phyloP scores from a whole-genome alignment of 1,140 invertebrate genomes.

The Papilio polyxenes region DNA sequence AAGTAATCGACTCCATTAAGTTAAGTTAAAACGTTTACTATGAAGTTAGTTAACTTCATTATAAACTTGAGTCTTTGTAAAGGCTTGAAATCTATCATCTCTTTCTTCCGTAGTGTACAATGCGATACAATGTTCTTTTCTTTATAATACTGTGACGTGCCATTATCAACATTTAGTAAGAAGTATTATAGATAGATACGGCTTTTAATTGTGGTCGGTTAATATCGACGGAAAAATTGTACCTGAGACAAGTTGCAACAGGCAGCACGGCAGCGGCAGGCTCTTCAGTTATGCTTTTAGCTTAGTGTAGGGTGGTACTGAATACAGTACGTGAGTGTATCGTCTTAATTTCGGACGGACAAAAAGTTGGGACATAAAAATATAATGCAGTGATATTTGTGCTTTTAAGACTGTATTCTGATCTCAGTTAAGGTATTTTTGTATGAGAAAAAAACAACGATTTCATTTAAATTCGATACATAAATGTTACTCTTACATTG shows the following conservation, averaged over 20 bases:
- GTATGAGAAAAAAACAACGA: background rate
- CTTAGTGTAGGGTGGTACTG: slow-evolving; percentile 53
- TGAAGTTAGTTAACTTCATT: background rate
- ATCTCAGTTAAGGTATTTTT: slow-evolving; percentile 60
- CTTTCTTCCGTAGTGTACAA: slow-evolving; percentile 59
- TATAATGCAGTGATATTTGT: slow-evolving; percentile 68
- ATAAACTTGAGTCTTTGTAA: slow-evolving; percentile 34
- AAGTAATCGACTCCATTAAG: background rate
- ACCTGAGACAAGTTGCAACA: slow-evolving; percentile 64
- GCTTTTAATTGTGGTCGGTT: slow-evolving; percentile 49
- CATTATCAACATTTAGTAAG: slow-evolving; percentile 26
- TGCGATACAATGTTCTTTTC: slow-evolving; percentile 66
- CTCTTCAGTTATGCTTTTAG: slow-evolving; percentile 67
- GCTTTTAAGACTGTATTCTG: slow-evolving; percentile 58
- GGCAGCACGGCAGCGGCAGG: slow-evolving; percentile 31
- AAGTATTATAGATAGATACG: slow-evolving; percentile 18
- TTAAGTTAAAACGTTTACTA: background rate
- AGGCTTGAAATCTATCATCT: slow-evolving; percentile 62
- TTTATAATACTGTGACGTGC: slow-evolving; percentile 44
- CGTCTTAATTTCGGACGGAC: slow-evolving; percentile 44
- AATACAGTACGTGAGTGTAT: slow-evolving; percentile 41
- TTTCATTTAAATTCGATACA: slow-evolving; percentile 16
- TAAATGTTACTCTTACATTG: slow-evolving; percentile 33
- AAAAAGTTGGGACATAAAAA: slow-evolving; percentile 55
- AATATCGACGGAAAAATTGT: slow-evolving; percentile 68